Evolutionary conservation across 2,113 vertebrate species (phyloP).

Genomic region (Cyrtonyx montezumae): DNA sequence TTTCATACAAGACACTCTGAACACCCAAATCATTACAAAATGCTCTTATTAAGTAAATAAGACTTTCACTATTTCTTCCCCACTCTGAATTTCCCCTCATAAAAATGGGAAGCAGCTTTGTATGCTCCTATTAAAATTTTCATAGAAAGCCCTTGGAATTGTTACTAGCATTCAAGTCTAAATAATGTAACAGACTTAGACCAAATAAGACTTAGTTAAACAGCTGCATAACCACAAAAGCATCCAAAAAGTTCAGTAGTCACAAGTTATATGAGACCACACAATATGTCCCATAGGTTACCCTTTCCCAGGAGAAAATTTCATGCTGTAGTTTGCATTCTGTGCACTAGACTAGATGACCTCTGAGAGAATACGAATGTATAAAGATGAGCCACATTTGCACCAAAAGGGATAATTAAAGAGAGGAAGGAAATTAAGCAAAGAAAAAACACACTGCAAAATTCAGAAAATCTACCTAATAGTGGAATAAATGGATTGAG

Average conservation of each 20-base stretch:
- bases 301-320: not conserved
- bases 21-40: not conserved
- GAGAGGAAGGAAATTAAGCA: constrained; percentile 66
- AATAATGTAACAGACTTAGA: not conserved
- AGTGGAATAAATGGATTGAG: constrained; percentile 62
- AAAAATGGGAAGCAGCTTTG: not conserved
- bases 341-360: constrained; percentile 22
- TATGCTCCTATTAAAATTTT: not conserved
- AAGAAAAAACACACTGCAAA: constrained; percentile 54
- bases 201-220: not conserved
- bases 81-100: not conserved
- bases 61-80: not conserved
- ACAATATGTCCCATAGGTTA: not conserved
- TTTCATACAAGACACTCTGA: not conserved
- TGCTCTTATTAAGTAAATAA: not conserved
- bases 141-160: not conserved
- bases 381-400: constrained; percentile 49
- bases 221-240: not conserved
- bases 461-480: constrained; percentile 67
- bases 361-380: constrained; percentile 48
- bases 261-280: not conserved
- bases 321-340: not conserved
- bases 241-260: not conserved
- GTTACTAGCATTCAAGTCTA: not conserved
- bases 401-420: constrained; percentile 65